Evolutionary conservation across 2,888 invertebrate genomes (phyloP), one percentile per base, ranked within the genome.

Genomic region (Spilarctia lutea): DNA sequence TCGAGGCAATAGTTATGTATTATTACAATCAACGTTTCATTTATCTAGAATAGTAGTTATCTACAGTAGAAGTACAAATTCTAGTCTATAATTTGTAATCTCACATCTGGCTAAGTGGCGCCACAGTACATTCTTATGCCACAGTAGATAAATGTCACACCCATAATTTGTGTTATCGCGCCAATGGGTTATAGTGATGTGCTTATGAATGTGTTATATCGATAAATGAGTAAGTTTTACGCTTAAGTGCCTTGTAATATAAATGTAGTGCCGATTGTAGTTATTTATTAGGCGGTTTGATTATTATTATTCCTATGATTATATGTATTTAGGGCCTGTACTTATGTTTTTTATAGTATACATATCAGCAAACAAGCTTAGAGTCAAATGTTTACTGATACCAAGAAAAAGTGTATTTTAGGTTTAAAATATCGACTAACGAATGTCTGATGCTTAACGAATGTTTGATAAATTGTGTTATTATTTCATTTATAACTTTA

Each of bases 111-210:
- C 80, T 76, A 74, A 79, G 80, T 78, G 78, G 71, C 73, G 74
- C 76, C 77, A 71, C 82, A 86, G 87, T 87, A 88, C 88, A 90
- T 91, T 91, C 90, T 90, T 91, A 90, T 86, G 86, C 86, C 86
- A 83, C 86, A 82, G 78, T 85, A 89, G 91, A 91, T 92, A 89
- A 91, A 92, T 91, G 89, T 74, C 77, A 76, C 80, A 81, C 81
- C 81, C 88, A 86, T 90, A 88, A 89, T 91, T 90, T 88, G 89
- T 87, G 90, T 88, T 91, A 91, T 90, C 91, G 86, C 85, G 84
- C 89, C 89, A 89, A 87, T 88, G 85, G 84, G 79, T 74, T 73
- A 74, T 87, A 88, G 87, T 83, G 86, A 86, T 82, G 85, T 73
- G 75, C 69, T 66, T 60, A 42, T 35, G 33, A 74, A 65, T 69